Evolutionary conservation across 1,140 invertebrate species (phyloP).

Genomic region (Diorhabda sublineata): DNA sequence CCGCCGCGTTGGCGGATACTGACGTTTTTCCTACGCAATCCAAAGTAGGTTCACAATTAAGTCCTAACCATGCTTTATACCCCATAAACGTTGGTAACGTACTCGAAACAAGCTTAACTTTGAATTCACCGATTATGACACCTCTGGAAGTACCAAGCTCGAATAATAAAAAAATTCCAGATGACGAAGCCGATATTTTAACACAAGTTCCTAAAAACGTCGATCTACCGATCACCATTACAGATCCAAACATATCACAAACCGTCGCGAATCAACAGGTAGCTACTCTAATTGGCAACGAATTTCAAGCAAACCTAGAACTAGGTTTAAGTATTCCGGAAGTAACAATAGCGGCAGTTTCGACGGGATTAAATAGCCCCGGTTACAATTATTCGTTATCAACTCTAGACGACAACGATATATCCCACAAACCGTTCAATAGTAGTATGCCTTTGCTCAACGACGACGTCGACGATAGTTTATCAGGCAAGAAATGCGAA

Average conservation of each 20-base stretch:
- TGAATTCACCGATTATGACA: conserved; percentile 78
- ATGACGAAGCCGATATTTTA: conserved; percentile 43
- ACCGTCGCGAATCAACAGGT: conserved; percentile 51
- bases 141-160: conserved; percentile 67
- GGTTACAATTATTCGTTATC: conserved; percentile 41
- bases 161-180: conserved; percentile 48
- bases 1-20: conserved; percentile 70
- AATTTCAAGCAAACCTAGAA: conserved; percentile 60
- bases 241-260: conserved; percentile 53
- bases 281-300: conserved; percentile 40
- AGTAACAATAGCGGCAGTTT: conserved; percentile 56
- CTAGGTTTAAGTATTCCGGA: conserved; percentile 66
- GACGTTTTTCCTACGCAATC: conserved; percentile 59
- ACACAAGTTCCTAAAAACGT: conserved; percentile 50
- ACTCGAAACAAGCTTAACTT: conserved; percentile 65
- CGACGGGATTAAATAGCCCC: conserved; percentile 39
- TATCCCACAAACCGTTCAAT: conserved; percentile 37
- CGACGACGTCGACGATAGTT: conserved; percentile 30
- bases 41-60: conserved; percentile 39
- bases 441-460: conserved; percentile 41
- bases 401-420: conserved; percentile 37
- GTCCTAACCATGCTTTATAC: conserved; percentile 49
- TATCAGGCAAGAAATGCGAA: not conserved
- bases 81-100: conserved; percentile 56
- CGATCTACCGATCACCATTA: conserved; percentile 53